These are phyloP conservation scores for Nixonia krombeini DNA, from an alignment of 1,140 invertebrate species.

Conservation along the genomic window DNA sequence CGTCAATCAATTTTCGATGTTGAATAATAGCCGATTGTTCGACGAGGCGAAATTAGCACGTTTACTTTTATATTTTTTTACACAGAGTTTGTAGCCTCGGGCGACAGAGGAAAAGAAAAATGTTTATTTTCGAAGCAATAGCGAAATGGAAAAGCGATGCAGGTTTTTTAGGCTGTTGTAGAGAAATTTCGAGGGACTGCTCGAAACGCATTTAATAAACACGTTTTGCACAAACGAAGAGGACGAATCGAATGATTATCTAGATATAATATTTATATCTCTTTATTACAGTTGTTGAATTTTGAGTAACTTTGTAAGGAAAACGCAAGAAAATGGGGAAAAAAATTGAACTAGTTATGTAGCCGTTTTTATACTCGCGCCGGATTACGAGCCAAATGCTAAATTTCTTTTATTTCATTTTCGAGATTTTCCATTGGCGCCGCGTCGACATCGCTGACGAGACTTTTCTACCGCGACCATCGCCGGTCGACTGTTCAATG, in stretches of 20 bases:
- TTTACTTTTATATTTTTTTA: background rate
- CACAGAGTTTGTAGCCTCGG: background rate
- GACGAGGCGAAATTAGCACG: background rate
- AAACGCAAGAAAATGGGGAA: slow-evolving; percentile 20
- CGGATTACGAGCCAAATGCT: slow-evolving; percentile 4
- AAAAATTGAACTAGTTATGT: slow-evolving; percentile 30
- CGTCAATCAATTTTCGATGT: no score
- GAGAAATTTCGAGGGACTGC: background rate
- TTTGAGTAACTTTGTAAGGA: slow-evolving; percentile 25
- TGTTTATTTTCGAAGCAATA: background rate
- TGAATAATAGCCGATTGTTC: no score
- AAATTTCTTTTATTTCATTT: slow-evolving; percentile 6
- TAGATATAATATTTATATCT: slow-evolving; percentile 58
- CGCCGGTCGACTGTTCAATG: no score
- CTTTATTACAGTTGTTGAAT: slow-evolving; percentile 44
- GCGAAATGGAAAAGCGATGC: background rate
- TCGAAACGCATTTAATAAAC: background rate
- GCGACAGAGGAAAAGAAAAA: background rate
- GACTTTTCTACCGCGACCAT: slow-evolving; percentile 13
- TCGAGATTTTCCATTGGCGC: slow-evolving; percentile 2
- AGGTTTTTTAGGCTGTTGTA: background rate
- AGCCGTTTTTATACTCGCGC: slow-evolving; percentile 27
- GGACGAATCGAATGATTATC: slow-evolving; percentile 21
- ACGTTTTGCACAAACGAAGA: slow-evolving; percentile 21
- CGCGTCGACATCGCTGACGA: slow-evolving; percentile 19